A percentile compares a stretch with the other conserved stretches of the same genome.
Conservation (phyloP, 2,113 vertebrate species). For the Cariama cristata region DNA sequence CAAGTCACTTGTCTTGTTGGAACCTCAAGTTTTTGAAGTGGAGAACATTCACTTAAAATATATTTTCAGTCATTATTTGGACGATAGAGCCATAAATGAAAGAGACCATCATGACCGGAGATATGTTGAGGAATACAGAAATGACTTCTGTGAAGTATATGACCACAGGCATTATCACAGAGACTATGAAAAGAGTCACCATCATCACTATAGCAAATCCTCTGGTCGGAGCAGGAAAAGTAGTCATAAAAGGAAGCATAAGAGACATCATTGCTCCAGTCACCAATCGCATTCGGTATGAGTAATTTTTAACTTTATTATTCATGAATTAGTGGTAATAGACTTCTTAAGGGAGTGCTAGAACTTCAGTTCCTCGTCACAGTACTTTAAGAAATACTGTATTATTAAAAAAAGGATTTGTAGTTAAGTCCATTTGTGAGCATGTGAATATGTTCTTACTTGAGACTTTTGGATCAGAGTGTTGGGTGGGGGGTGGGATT, state of each 20-base stretch:
- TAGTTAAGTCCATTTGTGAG: constrained; percentile 30
- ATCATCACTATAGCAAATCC: constrained; percentile 94
- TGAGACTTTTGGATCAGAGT: neutral
- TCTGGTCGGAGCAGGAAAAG: constrained; percentile 87
- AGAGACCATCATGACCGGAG: constrained; percentile 82
- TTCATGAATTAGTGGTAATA: constrained; percentile 67
- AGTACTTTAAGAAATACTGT: constrained; percentile 31
- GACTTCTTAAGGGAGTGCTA: constrained; percentile 63
- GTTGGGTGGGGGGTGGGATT: constrained; percentile 18
- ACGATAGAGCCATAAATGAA: constrained; percentile 79
- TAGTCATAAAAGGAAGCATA: constrained; percentile 84
- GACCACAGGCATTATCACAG: constrained; percentile 81
- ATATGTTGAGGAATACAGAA: constrained; percentile 80
- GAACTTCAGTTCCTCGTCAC: constrained; percentile 54
- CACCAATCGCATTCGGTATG: constrained; percentile 90
- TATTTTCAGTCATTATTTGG: constrained; percentile 84
- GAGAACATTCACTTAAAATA: constrained; percentile 72
- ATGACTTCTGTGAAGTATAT: constrained; percentile 82
- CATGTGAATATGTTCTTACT: constrained; percentile 32
- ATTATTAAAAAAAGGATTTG: neutral
- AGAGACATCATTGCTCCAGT: constrained; percentile 80
- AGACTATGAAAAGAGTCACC: constrained; percentile 82
- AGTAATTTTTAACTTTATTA: constrained; percentile 75
- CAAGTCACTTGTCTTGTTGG: constrained; percentile 69
- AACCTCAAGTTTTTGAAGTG: constrained; percentile 63